phyloP scores from a whole-genome alignment of 92 coral and sea anemone species.

The Nematostella vectensis region DNA sequence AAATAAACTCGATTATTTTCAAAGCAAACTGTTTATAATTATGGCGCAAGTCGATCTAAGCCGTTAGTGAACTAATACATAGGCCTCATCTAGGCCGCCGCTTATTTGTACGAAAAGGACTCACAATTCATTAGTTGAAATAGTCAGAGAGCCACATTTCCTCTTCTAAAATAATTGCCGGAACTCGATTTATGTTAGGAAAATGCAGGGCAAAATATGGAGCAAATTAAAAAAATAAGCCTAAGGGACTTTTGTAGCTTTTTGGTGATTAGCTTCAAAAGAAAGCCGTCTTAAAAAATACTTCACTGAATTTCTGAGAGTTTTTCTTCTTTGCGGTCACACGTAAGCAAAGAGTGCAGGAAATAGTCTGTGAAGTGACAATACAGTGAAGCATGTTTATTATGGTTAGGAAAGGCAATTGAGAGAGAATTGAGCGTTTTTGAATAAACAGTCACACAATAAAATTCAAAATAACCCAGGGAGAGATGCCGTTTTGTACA shows the following conservation, averaged over 20 bases:
- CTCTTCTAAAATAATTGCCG: conserved; percentile 5
- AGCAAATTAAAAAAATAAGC: conserved; percentile 6
- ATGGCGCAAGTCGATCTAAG: not conserved
- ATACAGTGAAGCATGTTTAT: not conserved
- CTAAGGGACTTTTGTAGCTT: conserved; percentile 1
- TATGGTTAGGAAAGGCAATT: conserved; percentile 1
- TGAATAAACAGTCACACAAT: not conserved
- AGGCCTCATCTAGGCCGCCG: not conserved
- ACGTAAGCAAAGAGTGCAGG: too few species aligned
- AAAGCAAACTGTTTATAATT: conserved; percentile 9
- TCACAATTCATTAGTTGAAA: conserved; percentile 6
- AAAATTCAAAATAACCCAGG: not conserved
- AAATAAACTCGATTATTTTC: conserved; percentile 4
- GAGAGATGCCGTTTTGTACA: too few species aligned
- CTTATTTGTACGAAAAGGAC: not conserved
- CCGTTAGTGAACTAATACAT: conserved; percentile 7
- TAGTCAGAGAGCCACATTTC: conserved; percentile 3
- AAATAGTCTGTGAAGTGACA: too few species aligned
- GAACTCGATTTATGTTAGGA: conserved; percentile 4
- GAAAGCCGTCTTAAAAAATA: not conserved
- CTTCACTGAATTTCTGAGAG: not conserved
- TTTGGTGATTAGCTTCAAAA: not conserved
- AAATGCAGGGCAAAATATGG: conserved; percentile 5
- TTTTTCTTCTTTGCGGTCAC: not conserved
- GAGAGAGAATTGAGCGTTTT: conserved; percentile 4